phyloP scores from a whole-genome alignment of 2,113 vertebrate genomes.

The Gambusia affinis region DNA sequence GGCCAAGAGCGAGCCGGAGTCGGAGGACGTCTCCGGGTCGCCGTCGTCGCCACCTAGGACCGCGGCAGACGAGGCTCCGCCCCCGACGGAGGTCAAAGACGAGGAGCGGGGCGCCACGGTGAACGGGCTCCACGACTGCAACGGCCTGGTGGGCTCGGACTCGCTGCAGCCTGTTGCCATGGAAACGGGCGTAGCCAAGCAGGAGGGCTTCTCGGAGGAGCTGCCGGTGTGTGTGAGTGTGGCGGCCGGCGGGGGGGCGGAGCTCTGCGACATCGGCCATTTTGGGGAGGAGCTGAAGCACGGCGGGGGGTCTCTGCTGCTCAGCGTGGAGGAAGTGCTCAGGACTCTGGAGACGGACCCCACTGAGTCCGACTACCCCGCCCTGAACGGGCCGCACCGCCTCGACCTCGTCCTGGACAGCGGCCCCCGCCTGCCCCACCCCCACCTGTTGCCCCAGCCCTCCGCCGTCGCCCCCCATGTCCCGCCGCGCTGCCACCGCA shows the following conservation, averaged over 20 bases:
- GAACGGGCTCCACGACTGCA: constrained; percentile 92
- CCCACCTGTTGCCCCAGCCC: constrained; percentile 79
- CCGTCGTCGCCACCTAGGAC: constrained; percentile 75
- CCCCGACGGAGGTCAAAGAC: constrained; percentile 44
- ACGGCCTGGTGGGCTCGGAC: constrained; percentile 85
- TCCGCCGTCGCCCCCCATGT: constrained; percentile 84
- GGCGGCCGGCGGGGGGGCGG: constrained; percentile 72
- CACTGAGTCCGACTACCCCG: constrained; percentile 22
- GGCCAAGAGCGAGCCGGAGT: constrained; percentile 82
- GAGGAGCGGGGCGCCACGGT: constrained; percentile 74
- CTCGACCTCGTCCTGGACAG: constrained; percentile 83
- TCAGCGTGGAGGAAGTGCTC: constrained; percentile 97
- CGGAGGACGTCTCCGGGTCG: constrained; percentile 80
- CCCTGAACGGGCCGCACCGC: constrained; percentile 47
- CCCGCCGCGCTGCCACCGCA: constrained; percentile 88
- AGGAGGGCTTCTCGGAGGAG: constrained; percentile 83
- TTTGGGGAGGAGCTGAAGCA: constrained; percentile 93
- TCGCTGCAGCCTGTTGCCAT: constrained; percentile 82
- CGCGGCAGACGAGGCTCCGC: constrained; percentile 47
- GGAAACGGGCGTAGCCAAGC: constrained; percentile 85
- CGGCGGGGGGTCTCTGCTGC: constrained; percentile 86
- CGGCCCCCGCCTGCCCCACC: constrained; percentile 78
- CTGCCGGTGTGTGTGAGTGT: constrained; percentile 88
- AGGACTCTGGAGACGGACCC: constrained; percentile 90
- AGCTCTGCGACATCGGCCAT: constrained; percentile 86